Base-by-base conservation (phyloP, 2,113 vertebrate species). In the Petromus typicus region DNA sequence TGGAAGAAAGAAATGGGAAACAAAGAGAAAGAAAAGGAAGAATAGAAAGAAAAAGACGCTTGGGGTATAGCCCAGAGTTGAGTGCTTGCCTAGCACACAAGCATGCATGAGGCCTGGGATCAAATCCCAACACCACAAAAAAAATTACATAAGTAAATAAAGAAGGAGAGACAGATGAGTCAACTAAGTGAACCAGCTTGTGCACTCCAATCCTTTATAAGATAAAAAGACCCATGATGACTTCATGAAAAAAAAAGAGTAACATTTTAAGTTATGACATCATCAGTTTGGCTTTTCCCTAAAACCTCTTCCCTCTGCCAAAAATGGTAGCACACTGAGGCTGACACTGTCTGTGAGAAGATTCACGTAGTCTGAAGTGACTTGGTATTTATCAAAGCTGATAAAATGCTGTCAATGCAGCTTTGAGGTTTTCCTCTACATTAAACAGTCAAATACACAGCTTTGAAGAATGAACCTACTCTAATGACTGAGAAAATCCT, bases 311-410 rank as follows among this genome's bases (percentile, higher is more conserved):
- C 43, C 75, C 22, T 56, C 86, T 95, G 82, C 89, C 94, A 90
- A 95, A 97, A 94, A 96, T 84, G 80, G 89, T 94, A 97, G 95
- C 66, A 96, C 83, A 91, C 23, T 86, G 51, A 94, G 69, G 75
- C 92, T 92, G 73, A 94, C 27, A 95, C 66, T 92, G 14, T 85
- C 79, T 76, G 61, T 93, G 56, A 91, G 73, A 94, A 96, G 76
- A 93, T 73, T 96, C 43, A 93, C 25, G 34, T 18, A 83, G 34
- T 57, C 63, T 94, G 45, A 96, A 90, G 30, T 86, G 63, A 90
- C n/a, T 80, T 76, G 7, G 1, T 79, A 51, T 71, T 93, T 93
- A 93, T 67, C 48, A 90, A 87, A 93, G 66, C 27, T 45, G 20
- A 92, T 25, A 81, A 79, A 95, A 90, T 85, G 23, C 43, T 40